Evolutionary conservation across 2,888 invertebrate genomes (phyloP).

Genomic region (Pseudoips prasinana): DNA sequence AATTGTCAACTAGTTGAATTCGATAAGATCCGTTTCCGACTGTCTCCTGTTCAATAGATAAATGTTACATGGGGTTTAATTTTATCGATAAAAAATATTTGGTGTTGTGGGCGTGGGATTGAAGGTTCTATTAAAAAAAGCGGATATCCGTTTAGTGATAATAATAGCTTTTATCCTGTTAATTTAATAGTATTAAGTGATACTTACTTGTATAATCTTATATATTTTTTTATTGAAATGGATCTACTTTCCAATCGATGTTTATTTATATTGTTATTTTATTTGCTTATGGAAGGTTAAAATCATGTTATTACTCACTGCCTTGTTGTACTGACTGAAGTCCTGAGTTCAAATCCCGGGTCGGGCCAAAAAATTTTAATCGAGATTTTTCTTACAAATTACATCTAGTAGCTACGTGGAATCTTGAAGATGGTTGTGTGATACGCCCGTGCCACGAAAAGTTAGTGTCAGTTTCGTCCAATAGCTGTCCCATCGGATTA

Average conservation of each 20-base stretch:
- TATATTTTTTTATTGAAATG: constrained; percentile 15
- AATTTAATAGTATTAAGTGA: constrained; percentile 32
- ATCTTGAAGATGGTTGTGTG: no score
- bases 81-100: constrained; percentile 42
- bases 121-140: constrained; percentile 48
- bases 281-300: no score
- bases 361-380: no score
- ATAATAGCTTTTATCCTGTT: constrained; percentile 34
- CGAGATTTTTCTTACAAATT: no score
- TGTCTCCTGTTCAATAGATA: constrained; percentile 35
- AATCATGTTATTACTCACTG: no score
- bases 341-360: no score
- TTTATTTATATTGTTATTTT: no score
- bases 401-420: no score
- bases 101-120: constrained; percentile 64
- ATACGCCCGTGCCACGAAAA: no score
- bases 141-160: constrained; percentile 65
- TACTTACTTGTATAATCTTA: constrained; percentile 31
- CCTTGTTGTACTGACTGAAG: no score
- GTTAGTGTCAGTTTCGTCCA: no score
- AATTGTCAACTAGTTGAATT: constrained; percentile 38
- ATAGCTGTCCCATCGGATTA: no score
- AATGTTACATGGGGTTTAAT: constrained; percentile 49
- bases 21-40: constrained; percentile 55
- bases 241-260: constrained; percentile 8